Percentiles rank a stretch among this genome's conserved stretches.
Conservation (phyloP, 2,888 invertebrate species). For the Andrena praecox region DNA sequence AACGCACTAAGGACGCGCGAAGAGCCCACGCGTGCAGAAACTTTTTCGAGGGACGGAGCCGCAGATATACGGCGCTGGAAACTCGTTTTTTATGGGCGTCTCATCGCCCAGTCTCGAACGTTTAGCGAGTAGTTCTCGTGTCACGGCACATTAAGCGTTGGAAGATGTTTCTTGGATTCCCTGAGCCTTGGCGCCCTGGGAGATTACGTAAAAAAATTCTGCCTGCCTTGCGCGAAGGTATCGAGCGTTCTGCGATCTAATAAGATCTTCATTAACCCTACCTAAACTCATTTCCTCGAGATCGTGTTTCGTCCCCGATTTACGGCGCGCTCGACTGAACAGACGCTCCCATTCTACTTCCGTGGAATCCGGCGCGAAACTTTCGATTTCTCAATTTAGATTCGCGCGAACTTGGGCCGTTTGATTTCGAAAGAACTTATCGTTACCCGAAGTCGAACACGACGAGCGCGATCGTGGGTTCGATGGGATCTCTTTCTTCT, state of each 20-base stretch:
- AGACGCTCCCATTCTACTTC: not conserved
- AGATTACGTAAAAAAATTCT: not conserved
- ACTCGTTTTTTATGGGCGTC: slow-evolving; percentile 47
- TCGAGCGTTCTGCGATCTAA: not conserved
- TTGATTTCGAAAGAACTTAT: not conserved
- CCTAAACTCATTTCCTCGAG: slow-evolving; percentile 7
- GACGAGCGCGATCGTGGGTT: not conserved
- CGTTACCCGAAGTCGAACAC: not conserved
- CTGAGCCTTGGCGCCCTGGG: not conserved
- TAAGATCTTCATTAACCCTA: slow-evolving; percentile 24
- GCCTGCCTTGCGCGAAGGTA: not conserved
- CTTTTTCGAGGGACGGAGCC: slow-evolving; percentile 19
- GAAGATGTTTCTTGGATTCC: slow-evolving; percentile 23
- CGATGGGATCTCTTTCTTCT: not conserved
- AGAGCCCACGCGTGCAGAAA: slow-evolving; percentile 44
- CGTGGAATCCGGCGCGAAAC: not conserved
- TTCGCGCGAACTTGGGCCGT: not conserved
- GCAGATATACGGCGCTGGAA: slow-evolving; percentile 44
- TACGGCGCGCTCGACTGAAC: slow-evolving; percentile 10
- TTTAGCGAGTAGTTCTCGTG: slow-evolving; percentile 41
- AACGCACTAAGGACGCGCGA: slow-evolving; percentile 42
- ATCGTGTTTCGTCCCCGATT: slow-evolving; percentile 7
- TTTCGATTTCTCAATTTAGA: not conserved
- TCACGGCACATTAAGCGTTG: slow-evolving; percentile 41
- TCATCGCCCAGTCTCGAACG: slow-evolving; percentile 33